phyloP scores from a whole-genome alignment of 2,888 invertebrate genomes.

The Xylota sylvarum region DNA sequence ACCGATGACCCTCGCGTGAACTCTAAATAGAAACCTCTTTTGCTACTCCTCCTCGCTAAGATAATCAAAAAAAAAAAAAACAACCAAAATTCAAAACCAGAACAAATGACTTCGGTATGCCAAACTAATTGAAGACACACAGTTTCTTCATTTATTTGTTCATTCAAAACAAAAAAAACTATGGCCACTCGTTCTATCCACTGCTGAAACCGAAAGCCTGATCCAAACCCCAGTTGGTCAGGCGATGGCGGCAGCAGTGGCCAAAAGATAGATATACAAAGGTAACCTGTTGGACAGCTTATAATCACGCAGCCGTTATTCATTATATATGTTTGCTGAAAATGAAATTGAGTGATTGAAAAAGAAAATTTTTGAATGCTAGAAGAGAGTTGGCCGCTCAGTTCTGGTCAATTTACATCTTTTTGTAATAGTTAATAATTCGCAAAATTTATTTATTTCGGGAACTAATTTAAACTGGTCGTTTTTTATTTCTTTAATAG shows the following conservation, averaged over 20 bases:
- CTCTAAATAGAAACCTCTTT: constrained; percentile 48
- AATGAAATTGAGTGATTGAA: constrained; percentile 69
- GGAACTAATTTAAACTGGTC: constrained; percentile 6
- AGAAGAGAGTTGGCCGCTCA: constrained; percentile 1
- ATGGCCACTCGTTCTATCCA: constrained; percentile 22
- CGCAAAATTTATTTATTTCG: constrained; percentile 18
- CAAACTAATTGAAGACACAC: constrained; percentile 74
- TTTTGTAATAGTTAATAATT: constrained; percentile 53
- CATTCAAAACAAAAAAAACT: constrained; percentile 33
- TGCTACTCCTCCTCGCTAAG: constrained; percentile 28
- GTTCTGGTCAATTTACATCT: constrained; percentile 32
- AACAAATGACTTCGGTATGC: constrained; percentile 69
- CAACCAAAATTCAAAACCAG: constrained; percentile 52
- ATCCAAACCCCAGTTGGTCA: constrained; percentile 27
- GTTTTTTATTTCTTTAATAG: background rate
- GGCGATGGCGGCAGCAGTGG: constrained; percentile 20
- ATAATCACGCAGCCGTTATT: constrained; percentile 71
- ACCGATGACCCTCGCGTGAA: constrained; percentile 37
- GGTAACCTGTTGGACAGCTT: constrained; percentile 70
- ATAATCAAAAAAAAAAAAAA: constrained; percentile 11
- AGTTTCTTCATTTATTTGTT: constrained; percentile 43
- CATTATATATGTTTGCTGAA: constrained; percentile 65
- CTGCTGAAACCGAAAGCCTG: constrained; percentile 25
- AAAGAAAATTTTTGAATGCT: constrained; percentile 49
- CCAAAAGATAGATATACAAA: constrained; percentile 54